Evolutionary conservation across 2,888 invertebrate species (phyloP), one percentile per base, ranked within the genome.

Genomic region (Heliconius ethilla): DNA sequence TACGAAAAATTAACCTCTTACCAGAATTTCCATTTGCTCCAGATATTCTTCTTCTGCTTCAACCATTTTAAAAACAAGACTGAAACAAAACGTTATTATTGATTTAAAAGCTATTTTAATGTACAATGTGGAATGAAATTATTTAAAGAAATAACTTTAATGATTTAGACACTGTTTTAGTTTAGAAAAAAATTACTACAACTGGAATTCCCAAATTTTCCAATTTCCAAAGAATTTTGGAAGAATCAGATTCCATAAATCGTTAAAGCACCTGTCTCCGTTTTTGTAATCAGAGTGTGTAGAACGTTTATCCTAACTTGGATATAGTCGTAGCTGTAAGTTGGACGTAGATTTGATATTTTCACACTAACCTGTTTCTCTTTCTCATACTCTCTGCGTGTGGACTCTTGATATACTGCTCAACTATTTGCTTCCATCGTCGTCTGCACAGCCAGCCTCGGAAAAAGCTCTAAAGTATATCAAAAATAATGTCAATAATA

Each of bases 321-420:
- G 0, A 55, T 22, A 55, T 22, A 13, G 2, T 33, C 33, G 7
- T 33, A 5, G 45, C 1, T 45, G 5, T 45, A 15, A 15, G 0
- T 15, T 45, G 15, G 45, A 15, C 18, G 10, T 59, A 59, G 22
- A 59, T 1, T 59, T 10, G 0, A 51, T n/a, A n/a, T 25, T 40
- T 45, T 25, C 25, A 1, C 51, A 33, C 40, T 27, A 90, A 97
- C 96, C 97, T 97, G 95, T 98, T 98, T 78, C 98, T 92, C 88
- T 98, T 98, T 77, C 98, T 95, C 98, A 98, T 98, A 88, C 97
- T 98, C 89, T 98, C 98, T 0, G 98, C 98, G 88, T 98, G 98
- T 0, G 98, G 98, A 80, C 98, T 98, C 88, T 98, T 97, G 87
- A 98, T 98, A 90, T 98, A 98, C 88, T 98, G 97, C 85, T 98